A percentile compares a stretch with the other conserved stretches of the same genome.
Evolutionary conservation across 1,140 invertebrate genomes (phyloP).

Genomic region (Parapsyche elsis): DNA sequence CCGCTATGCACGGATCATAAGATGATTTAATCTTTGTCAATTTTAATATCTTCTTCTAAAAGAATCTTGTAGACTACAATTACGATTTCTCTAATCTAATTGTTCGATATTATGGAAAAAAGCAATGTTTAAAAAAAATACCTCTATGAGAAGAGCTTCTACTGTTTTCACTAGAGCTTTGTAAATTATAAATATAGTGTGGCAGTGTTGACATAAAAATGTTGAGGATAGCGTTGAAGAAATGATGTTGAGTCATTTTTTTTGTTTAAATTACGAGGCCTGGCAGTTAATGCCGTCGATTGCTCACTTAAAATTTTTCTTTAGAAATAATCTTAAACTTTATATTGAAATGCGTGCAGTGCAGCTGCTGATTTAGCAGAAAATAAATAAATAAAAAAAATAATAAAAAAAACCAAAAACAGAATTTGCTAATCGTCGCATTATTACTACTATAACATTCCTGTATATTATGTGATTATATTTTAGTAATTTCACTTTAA

Average conservation of each 20-base stretch:
- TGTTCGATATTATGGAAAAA: constrained; percentile 23
- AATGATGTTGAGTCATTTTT: constrained; percentile 18
- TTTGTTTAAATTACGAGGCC: constrained; percentile 20
- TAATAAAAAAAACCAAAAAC: neutral
- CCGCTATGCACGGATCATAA: no score
- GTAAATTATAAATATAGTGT: constrained; percentile 34
- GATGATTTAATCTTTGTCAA: constrained; percentile 37
- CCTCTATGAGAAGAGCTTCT: constrained; percentile 41
- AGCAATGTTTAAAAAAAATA: constrained; percentile 38
- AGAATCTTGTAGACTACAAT: constrained; percentile 31
- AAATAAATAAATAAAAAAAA: constrained; percentile 5
- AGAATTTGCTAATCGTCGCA: neutral
- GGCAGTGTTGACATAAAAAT: neutral
- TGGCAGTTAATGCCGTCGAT: constrained; percentile 45
- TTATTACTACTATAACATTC: constrained; percentile 25
- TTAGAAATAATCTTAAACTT: constrained; percentile 27
- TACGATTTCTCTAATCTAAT: constrained; percentile 31
- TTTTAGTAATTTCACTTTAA: neutral
- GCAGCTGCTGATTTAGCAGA: constrained; percentile 49
- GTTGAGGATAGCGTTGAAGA: neutral
- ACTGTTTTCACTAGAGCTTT: constrained; percentile 37
- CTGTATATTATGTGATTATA: constrained; percentile 4
- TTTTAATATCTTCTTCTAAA: constrained; percentile 34
- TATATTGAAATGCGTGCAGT: constrained; percentile 40
- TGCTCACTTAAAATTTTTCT: constrained; percentile 41